These are phyloP conservation scores for Chesias legatella DNA, from an alignment of 2,888 invertebrate species.

Conservation along the genomic window DNA sequence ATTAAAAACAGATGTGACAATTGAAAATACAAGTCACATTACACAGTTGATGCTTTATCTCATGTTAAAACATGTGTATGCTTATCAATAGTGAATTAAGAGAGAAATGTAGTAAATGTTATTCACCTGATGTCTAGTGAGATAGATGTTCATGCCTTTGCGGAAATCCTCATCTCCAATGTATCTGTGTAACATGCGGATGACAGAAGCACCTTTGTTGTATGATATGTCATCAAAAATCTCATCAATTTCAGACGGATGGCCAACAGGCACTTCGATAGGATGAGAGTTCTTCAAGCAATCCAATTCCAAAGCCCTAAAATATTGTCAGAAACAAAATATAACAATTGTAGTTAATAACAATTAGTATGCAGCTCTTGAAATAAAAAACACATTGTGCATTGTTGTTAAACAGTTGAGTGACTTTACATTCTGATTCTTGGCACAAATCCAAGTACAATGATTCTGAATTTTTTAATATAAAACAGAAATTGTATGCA, in stretches of 20 bases:
- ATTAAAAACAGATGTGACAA: no score
- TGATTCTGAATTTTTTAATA: slow-evolving; percentile 6
- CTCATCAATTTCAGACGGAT: slow-evolving; percentile 97
- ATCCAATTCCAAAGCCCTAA: slow-evolving; percentile 91
- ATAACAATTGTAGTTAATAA: slow-evolving; percentile 1
- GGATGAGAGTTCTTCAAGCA: slow-evolving; percentile 96
- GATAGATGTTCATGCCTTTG: slow-evolving; percentile 94
- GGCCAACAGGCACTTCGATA: slow-evolving; percentile 96
- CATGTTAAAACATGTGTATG: no score
- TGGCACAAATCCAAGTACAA: slow-evolving; percentile 36
- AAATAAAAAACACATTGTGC: slow-evolving; percentile 15
- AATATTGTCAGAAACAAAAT: slow-evolving; percentile 31
- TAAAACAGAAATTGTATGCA: slow-evolving; percentile 9
- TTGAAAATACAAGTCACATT: no score
- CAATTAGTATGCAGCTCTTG: slow-evolving; percentile 20
- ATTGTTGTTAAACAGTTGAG: slow-evolving; percentile 32
- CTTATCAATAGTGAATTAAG: no score
- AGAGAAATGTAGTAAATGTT: slow-evolving; percentile 1
- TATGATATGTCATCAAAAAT: slow-evolving; percentile 99
- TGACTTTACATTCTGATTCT: slow-evolving; percentile 34
- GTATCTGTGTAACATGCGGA: slow-evolving; percentile 96
- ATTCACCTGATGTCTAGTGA: slow-evolving; percentile 87
- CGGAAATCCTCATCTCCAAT: slow-evolving; percentile 96
- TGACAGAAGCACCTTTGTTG: slow-evolving; percentile 96
- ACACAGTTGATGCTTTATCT: no score